Base-by-base conservation (phyloP, 1,140 invertebrate genomes). In the Microvelia longipes region DNA sequence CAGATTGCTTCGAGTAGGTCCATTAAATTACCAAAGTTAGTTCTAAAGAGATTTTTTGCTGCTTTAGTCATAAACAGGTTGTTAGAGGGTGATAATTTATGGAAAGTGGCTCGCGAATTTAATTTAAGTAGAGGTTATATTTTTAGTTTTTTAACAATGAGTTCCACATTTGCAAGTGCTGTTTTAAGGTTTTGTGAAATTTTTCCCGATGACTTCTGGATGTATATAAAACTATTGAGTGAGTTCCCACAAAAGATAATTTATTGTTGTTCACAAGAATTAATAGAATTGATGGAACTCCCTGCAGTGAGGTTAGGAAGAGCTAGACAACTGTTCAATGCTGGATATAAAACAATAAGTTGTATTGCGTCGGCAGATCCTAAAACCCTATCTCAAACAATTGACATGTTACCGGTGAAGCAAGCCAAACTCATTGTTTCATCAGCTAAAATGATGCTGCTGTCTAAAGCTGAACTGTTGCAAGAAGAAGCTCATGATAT, bases 181-280 rank as follows among this genome's bases (percentile, higher is more conserved):
- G 62, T 64, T 64, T 25, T 64, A 14, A 11, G 62, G 2, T 64
- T 64, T 64, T 64, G 62, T 64, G 62, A 64, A 64, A 25, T 64
- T 64, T 64, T 64, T 64, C 62, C 62, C 24, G 62, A 64, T 14
- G 62, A 64, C 5, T 24, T 64, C 5, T 64, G 62, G 62, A 24
- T 15, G 15, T 64, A 24, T 25, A 13, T 25, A 64, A 64, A 64
- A 64, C 25, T 64, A 14, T 64, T 64, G 24, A 26, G 2, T 25
- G 62, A 26, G 24, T 64, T 64, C 25, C 62, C 62, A 64, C 15
- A 64, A 24, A 64, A 64, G 24, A 64, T 64, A 24, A 24, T 64
- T 13, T 64, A 24, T 64, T 24, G 15, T 64, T 64, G 62, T 26
- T 64, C 62, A 14, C 62, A 64, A 26, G 62, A 64, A 64, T 25